Percentiles rank a stretch among this genome's conserved stretches.
Conservation (phyloP, 64 coral and sea anemone genomes). For the Montipora efflorescens region DNA sequence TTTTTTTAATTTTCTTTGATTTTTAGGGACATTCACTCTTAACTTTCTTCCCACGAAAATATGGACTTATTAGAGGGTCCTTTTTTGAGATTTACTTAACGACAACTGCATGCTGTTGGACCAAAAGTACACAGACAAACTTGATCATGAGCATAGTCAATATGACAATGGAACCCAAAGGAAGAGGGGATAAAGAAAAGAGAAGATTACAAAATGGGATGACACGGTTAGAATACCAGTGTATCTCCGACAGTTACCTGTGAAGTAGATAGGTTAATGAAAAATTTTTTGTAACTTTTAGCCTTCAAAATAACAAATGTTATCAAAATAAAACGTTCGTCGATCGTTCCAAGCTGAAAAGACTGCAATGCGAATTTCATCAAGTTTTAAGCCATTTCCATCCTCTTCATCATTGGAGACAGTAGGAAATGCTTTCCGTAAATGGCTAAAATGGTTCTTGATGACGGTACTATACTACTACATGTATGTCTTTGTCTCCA, state of each 20-base stretch:
- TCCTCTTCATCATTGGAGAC: too few species aligned
- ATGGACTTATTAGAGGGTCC: background rate
- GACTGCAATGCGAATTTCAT: too few species aligned
- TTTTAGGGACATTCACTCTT: too few species aligned
- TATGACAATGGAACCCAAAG: background rate
- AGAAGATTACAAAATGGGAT: slow-evolving; percentile 1
- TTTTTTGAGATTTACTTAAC: background rate
- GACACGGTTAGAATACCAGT: slow-evolving; percentile 18
- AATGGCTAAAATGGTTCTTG: too few species aligned
- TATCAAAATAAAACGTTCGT: too few species aligned
- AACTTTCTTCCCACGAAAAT: background rate
- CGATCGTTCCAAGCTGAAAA: too few species aligned
- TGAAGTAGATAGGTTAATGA: background rate
- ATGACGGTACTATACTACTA: too few species aligned
- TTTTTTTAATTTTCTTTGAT: too few species aligned
- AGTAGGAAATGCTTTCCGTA: too few species aligned
- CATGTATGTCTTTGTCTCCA: too few species aligned
- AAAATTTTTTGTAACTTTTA: background rate
- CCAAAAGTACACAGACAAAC: slow-evolving; percentile 9
- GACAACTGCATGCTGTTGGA: slow-evolving; percentile 5
- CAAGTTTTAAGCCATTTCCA: too few species aligned
- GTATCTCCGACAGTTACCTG: slow-evolving; percentile 13
- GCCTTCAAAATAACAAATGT: too few species aligned
- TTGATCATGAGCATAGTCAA: background rate
- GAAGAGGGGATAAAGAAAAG: slow-evolving; percentile 3